Evolutionary conservation across 1,140 invertebrate species (phyloP).

Genomic region (Elymnias hypermnestra): DNA sequence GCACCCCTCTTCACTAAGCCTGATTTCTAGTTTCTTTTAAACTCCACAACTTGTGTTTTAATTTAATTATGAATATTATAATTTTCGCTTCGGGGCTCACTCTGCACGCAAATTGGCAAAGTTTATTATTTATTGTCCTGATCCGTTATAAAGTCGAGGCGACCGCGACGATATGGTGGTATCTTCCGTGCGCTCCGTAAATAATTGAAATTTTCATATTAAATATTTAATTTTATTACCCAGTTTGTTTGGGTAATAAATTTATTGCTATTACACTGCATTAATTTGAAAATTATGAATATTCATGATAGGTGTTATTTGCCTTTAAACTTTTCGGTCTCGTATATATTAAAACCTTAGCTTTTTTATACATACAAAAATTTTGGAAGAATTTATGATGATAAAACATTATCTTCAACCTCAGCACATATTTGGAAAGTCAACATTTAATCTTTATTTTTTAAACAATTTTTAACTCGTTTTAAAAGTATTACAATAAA

Average conservation of each 20-base stretch:
- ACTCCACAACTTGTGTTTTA: constrained; percentile 65
- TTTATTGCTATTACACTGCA: no score
- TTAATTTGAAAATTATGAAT: no score
- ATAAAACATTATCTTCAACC: no score
- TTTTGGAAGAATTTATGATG: no score
- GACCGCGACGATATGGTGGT: constrained; percentile 35
- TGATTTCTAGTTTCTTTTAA: constrained; percentile 60
- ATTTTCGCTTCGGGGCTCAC: constrained; percentile 47
- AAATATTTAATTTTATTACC: constrained; percentile 2
- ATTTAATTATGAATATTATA: constrained; percentile 66
- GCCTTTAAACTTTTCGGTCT: no score
- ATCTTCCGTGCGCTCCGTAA: constrained; percentile 12
- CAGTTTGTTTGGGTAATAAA: constrained; percentile 1
- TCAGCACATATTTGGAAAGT: no score
- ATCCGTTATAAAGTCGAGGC: constrained; percentile 37
- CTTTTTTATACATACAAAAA: no score
- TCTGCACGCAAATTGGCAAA: constrained; percentile 56
- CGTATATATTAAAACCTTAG: no score
- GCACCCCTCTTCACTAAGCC: constrained; percentile 42
- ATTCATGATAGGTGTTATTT: no score
- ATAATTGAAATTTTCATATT: constrained; percentile 12
- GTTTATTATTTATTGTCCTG: constrained; percentile 59
- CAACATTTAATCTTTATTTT: no score
- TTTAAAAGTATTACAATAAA: no score
- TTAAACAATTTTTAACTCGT: no score